Conservation (phyloP, 2,888 invertebrate genomes). For the Chironomus riparius region DNA sequence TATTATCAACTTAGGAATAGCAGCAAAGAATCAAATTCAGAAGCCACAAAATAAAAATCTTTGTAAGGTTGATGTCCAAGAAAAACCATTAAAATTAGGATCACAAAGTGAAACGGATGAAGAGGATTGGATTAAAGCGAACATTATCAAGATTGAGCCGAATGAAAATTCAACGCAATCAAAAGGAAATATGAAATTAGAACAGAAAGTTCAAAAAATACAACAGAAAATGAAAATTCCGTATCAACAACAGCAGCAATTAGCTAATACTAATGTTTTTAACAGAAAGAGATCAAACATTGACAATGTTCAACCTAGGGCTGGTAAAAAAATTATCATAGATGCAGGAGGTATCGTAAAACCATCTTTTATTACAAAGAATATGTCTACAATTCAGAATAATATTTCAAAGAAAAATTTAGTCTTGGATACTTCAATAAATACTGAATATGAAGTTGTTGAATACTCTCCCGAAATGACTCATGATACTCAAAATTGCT, state of each 20-base stretch:
- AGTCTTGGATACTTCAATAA: not conserved
- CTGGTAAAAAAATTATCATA: conserved; percentile 7
- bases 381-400: conserved; percentile 31
- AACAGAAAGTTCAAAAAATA: not conserved
- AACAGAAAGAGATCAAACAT: not conserved
- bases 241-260: too few relatives aligned
- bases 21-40: not conserved
- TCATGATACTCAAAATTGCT: conserved; percentile 75
- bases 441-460: conserved; percentile 35
- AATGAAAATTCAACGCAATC: not conserved
- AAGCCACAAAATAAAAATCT: not conserved
- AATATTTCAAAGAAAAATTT: conserved; percentile 29
- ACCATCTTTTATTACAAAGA: not conserved
- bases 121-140: conserved; percentile 22
- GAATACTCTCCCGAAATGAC: conserved; percentile 49
- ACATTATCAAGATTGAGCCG: conserved; percentile 20
- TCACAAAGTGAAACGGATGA: conserved; percentile 10
- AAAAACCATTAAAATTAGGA: not conserved
- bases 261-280: too few relatives aligned
- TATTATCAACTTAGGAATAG: too few relatives aligned
- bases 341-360: not conserved
- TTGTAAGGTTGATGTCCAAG: not conserved
- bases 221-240: too few relatives aligned
- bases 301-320: not conserved
- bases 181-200: not conserved